phyloP scores from a whole-genome alignment of 2,797 vertebrate genomes.

The Pelobates cultripes region DNA sequence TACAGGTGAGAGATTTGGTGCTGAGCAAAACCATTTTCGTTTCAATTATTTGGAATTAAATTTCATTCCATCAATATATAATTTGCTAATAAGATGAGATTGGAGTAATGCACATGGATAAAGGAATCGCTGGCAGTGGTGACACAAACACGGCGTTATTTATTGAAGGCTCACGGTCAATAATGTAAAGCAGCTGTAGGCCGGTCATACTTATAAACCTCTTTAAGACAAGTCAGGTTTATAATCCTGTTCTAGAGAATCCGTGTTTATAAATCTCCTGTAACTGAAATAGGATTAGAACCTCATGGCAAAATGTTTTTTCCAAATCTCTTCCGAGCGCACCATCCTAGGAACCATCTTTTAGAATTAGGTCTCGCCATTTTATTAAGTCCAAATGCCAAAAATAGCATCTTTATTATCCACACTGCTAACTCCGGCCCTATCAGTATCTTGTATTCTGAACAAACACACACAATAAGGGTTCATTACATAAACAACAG shows the following conservation, averaged over 20 bases:
- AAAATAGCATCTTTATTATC: no score
- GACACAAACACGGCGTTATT: conserved; percentile 1
- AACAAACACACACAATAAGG: no score
- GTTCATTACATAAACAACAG: no score
- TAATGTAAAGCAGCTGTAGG: conserved; percentile 20
- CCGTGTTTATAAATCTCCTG: not conserved
- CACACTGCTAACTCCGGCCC: no score
- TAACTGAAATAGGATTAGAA: not conserved
- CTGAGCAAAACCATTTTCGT: conserved; percentile 19
- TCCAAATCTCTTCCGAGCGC: not conserved
- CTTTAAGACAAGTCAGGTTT: not conserved
- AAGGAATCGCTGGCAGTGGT: not conserved
- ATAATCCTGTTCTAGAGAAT: not conserved
- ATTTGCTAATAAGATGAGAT: conserved; percentile 24
- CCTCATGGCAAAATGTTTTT: not conserved
- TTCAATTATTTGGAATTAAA: conserved; percentile 8
- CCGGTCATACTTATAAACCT: conserved; percentile 31
- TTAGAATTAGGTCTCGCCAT: no score
- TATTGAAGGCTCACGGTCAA: conserved; percentile 4
- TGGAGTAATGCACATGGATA: not conserved
- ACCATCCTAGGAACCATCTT: no score
- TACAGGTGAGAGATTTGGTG: not conserved
- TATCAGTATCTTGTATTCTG: no score
- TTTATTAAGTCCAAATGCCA: no score
- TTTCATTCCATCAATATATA: conserved; percentile 19